Evolutionary conservation across 2,888 invertebrate genomes (phyloP), one percentile per base, ranked within the genome.

Genomic region (Acanthococcus lagerstroemiae): DNA sequence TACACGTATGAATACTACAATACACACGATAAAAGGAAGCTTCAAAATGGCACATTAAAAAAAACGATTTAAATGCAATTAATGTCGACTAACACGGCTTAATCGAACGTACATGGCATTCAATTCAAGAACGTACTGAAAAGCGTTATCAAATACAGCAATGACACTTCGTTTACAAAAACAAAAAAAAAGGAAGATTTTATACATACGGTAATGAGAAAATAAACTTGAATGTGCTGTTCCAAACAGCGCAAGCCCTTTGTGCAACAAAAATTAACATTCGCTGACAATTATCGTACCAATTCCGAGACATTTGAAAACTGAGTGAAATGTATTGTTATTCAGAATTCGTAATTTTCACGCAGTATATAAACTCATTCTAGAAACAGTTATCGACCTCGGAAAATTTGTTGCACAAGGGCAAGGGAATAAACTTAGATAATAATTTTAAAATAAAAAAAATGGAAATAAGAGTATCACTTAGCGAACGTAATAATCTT

Each of bases 21-120:
- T 52, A 63, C 63, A 63, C 63, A 54, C 63, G 44, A 52, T 54
- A 63, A 54, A 63, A 50, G 52, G 37, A 63, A 63, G 63, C 63
- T 63, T 63, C 30, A 30, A 60, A 54, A 63, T 63, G 63, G 63
- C 63, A 63, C 63, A 50, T 37, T 19, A 54, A 54, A 63, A 63
- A 63, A 54, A 52, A 27, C 27, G 1, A 24, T 30, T 63, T 63
- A 63, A 63, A 63, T 63, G 63, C 63, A 54, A 52, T 63, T 22
- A 37, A 50, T 24, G 46, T 44, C 21, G n/a, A 37, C 9, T 58
- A 63, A 44, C 27, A 30, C 21, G 26, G 19, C 21, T 50, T 3
- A 21, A 5, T 24, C 22, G 25, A 24, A 24, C 15, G 50, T 30
- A 22, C 7, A 63, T 63, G 63, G 63, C 54, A 54, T 61, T 63